These are phyloP conservation scores for Lithophane socia DNA, from an alignment of 2,888 invertebrate genomes.

Conservation along the genomic window DNA sequence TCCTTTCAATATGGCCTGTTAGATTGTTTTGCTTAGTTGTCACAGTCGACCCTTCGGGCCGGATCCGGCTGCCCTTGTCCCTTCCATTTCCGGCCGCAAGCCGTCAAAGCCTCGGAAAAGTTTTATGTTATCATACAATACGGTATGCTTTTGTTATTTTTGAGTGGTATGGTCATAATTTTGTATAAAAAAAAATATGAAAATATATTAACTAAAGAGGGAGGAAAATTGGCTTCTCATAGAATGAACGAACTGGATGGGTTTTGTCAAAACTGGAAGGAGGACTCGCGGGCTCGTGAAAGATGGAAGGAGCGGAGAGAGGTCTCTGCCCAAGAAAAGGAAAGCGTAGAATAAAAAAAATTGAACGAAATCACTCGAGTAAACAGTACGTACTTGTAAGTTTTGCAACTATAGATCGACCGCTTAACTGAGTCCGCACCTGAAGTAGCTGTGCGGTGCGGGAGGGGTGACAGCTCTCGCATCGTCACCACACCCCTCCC, in stretches of 20 bases:
- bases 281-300: background rate
- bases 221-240: background rate
- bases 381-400: background rate
- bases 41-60: conserved; percentile 78
- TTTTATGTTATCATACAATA: conserved; percentile 74
- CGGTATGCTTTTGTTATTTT: conserved; percentile 60
- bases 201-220: background rate
- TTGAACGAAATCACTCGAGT: too few species aligned
- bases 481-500: too few species aligned
- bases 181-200: background rate
- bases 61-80: conserved; percentile 85
- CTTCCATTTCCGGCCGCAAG: conserved; percentile 84
- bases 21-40: conserved; percentile 77
- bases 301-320: rapidly evolving
- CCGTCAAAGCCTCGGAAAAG: conserved; percentile 80
- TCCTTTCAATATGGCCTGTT: conserved; percentile 71
- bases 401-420: background rate
- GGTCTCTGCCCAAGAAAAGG: background rate
- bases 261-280: background rate
- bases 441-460: too few species aligned
- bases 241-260: background rate
- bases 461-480: too few species aligned
- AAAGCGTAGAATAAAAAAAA: background rate
- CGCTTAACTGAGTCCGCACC: too few species aligned
- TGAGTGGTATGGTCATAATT: conserved; percentile 41